Evolutionary conservation across 2,797 vertebrate genomes (phyloP).

Genomic region (Crax fasciolata): DNA sequence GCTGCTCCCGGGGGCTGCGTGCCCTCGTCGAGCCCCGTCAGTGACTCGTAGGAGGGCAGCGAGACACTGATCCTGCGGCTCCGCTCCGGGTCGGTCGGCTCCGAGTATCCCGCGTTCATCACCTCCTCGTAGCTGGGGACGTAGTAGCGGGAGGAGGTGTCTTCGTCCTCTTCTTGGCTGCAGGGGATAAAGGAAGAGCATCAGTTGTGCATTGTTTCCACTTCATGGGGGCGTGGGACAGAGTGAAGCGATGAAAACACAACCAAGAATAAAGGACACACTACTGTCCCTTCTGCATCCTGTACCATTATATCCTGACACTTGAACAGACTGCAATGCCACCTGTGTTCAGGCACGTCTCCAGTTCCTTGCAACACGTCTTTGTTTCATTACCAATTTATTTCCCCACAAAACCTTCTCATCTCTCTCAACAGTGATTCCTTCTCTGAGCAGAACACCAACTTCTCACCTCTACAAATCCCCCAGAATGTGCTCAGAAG

Average conservation of each 20-base stretch:
- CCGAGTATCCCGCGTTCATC: constrained; percentile 83
- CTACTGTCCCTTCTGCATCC: background rate
- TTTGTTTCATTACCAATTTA: background rate
- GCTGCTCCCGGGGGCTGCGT: background rate
- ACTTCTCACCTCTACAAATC: background rate
- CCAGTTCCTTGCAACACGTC: background rate
- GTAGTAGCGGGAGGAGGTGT: constrained; percentile 77
- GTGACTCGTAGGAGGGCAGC: constrained; percentile 95
- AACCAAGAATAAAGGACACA: background rate
- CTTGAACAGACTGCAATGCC: background rate
- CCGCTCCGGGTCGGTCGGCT: constrained; percentile 80
- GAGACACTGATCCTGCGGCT: constrained; percentile 86
- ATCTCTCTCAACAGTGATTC: background rate
- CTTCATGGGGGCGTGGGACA: accelerated
- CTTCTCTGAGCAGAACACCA: background rate
- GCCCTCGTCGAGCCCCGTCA: constrained; percentile 86
- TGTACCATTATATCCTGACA: too few relatives aligned
- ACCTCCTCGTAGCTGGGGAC: constrained; percentile 97
- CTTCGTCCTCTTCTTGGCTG: constrained; percentile 81
- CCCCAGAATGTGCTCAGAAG: background rate
- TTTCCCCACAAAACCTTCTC: background rate
- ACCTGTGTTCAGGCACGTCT: background rate
- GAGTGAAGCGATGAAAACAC: background rate
- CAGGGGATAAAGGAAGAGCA: background rate
- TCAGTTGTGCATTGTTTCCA: background rate